phyloP scores from a whole-genome alignment of 1,140 invertebrate genomes.

The Drosophila leontia region DNA sequence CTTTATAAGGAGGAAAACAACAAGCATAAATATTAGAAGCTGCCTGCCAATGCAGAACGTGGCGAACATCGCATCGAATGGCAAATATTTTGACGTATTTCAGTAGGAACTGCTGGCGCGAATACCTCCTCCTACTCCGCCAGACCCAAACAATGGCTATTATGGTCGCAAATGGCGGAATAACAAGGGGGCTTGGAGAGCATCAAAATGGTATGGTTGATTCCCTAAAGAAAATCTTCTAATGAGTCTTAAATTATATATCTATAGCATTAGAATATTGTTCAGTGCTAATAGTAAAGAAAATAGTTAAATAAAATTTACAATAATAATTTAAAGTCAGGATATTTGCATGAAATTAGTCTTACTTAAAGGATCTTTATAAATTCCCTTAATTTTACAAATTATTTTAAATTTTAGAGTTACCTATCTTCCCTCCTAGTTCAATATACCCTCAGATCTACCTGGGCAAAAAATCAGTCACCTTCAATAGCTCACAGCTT shows the following conservation, averaged over 20 bases:
- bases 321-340: no score
- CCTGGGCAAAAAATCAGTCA: conserved; percentile 26
- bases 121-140: background rate
- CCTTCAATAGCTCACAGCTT: conserved; percentile 22
- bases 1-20: conserved; percentile 18
- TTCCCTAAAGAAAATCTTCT: background rate
- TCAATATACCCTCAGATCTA: conserved; percentile 2
- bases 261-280: no score
- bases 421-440: background rate
- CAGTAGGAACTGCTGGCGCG: conserved; percentile 30
- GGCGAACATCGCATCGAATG: conserved; percentile 71
- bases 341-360: background rate
- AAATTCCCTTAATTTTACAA: background rate
- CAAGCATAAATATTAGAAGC: conserved; percentile 70
- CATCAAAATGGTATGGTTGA: background rate
- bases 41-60: conserved; percentile 39
- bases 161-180: conserved; percentile 70
- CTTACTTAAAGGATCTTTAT: no score
- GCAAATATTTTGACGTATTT: conserved; percentile 83
- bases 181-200: conserved; percentile 50
- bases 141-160: conserved; percentile 59
- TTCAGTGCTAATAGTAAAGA: no score
- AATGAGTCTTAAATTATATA: background rate
- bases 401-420: background rate
- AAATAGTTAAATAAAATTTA: background rate